Conservation (phyloP, 2,797 vertebrate genomes). For the Danio albolineatus region DNA sequence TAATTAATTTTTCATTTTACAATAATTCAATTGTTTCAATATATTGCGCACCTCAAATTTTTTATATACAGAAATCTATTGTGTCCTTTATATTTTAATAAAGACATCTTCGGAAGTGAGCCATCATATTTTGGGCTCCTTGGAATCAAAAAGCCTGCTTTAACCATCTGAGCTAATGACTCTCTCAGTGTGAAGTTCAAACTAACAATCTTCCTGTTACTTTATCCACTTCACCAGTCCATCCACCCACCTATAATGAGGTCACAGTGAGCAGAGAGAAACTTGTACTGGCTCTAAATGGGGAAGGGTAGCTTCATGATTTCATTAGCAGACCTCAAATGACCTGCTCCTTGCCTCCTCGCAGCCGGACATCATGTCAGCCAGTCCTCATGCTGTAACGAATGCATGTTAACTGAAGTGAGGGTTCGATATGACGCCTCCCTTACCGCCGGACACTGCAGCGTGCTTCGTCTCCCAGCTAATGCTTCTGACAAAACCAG, state of each 20-base stretch:
- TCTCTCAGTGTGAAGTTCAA: not conserved
- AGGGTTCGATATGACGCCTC: constrained; percentile 11
- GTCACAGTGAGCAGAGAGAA: not conserved
- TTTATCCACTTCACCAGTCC: not conserved
- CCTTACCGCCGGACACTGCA: constrained; percentile 11
- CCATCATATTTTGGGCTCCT: not conserved
- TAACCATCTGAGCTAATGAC: not conserved
- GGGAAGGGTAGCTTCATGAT: constrained; percentile 3
- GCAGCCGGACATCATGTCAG: constrained; percentile 11
- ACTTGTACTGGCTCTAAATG: constrained; percentile 8
- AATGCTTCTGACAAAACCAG: constrained; percentile 54
- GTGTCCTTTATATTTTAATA: not conserved
- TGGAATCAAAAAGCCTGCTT: not conserved
- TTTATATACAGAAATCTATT: not conserved
- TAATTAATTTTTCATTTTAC: no score
- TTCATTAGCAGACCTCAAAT: constrained; percentile 41
- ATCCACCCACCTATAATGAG: constrained; percentile 14
- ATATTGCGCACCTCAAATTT: no score
- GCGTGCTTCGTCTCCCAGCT: constrained; percentile 25
- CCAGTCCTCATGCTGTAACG: constrained; percentile 10
- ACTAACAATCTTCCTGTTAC: not conserved
- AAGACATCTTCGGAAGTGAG: no score
- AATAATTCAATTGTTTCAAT: no score
- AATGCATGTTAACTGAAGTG: constrained; percentile 22
- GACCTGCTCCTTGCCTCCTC: constrained; percentile 15